Evolutionary conservation across 1,140 invertebrate species (phyloP).

Genomic region (Elymnias hypermnestra): DNA sequence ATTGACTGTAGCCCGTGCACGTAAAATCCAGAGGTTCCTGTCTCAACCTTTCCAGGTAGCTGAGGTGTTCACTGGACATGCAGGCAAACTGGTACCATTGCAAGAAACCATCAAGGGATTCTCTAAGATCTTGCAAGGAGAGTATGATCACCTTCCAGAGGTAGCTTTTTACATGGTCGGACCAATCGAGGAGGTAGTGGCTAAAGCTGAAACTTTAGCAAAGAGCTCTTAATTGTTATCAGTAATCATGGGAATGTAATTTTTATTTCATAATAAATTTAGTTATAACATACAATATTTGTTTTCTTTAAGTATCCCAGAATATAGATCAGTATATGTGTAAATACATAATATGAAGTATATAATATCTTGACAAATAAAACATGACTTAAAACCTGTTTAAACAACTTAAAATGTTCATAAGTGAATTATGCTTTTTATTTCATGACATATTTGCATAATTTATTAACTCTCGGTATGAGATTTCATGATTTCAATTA

Average conservation of each 20-base stretch:
- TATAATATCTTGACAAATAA: no score
- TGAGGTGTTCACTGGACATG: constrained; percentile 94
- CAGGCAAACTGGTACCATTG: constrained; percentile 88
- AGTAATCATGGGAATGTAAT: constrained; percentile 24
- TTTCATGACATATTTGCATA: no score
- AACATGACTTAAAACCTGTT: no score
- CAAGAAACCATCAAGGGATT: constrained; percentile 91
- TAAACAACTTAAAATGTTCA: no score
- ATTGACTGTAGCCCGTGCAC: constrained; percentile 95
- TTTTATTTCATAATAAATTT: constrained; percentile 46
- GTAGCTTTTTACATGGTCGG: no score
- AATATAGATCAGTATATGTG: no score
- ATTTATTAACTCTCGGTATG: no score
- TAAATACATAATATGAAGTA: no score
- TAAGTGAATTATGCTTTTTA: no score
- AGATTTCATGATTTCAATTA: no score
- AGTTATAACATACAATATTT: no score
- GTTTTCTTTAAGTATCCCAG: no score
- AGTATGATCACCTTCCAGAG: constrained; percentile 97
- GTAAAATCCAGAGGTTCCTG: constrained; percentile 98
- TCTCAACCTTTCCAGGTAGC: constrained; percentile 98
- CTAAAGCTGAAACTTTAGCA: constrained; percentile 92
- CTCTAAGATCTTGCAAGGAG: constrained; percentile 88
- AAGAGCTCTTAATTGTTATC: constrained; percentile 83
- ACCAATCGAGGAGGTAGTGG: constrained; percentile 95